These are phyloP conservation scores for Ricordea florida DNA, from an alignment of 92 coral and sea anemone species.

Conservation along the genomic window DNA sequence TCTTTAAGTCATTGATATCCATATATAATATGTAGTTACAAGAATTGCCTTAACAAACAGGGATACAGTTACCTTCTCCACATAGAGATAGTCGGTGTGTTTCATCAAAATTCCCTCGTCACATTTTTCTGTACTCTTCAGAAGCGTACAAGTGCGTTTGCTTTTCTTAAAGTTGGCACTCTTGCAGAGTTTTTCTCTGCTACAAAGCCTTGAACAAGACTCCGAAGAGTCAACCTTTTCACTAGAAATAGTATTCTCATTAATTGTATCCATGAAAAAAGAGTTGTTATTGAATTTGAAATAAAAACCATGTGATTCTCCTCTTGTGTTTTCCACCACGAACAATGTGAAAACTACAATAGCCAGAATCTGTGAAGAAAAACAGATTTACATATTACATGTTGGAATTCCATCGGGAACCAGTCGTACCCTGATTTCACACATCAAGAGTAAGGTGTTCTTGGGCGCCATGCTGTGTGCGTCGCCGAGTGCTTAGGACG, in stretches of 20 bases:
- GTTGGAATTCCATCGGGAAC: neutral
- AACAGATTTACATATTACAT: neutral
- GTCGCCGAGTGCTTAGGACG: too few relatives aligned
- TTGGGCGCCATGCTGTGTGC: too few relatives aligned
- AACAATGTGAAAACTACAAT: neutral
- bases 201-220: neutral
- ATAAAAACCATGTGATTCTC: neutral
- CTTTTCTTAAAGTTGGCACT: neutral
- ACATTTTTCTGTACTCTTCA: neutral
- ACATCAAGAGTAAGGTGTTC: neutral
- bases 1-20: too few relatives aligned
- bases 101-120: neutral
- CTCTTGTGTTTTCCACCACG: neutral
- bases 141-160: neutral
- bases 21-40: too few relatives aligned
- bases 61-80: slow-evolving; percentile 24
- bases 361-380: neutral
- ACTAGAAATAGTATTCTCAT: neutral
- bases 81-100: neutral
- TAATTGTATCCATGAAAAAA: neutral
- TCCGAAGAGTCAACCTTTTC: neutral
- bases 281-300: neutral
- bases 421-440: neutral
- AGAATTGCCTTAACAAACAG: too few relatives aligned
- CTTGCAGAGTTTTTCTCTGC: neutral